Evolutionary conservation across 2,888 invertebrate species (phyloP), one percentile per base, ranked within the genome.

Genomic region (Alviniconcha strummeri): DNA sequence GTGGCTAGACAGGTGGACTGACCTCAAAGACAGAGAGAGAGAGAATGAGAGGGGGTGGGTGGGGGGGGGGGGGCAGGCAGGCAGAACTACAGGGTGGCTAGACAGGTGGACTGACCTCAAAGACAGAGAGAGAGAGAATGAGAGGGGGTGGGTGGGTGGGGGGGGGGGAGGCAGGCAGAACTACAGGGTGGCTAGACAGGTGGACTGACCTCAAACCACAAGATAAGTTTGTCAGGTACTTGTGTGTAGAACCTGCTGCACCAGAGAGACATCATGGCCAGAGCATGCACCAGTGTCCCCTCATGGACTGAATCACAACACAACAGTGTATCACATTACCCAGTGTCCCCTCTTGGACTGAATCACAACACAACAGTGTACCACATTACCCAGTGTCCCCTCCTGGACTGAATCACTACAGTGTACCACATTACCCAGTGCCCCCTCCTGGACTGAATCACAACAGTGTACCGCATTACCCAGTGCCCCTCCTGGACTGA

Each of bases 341-440:
- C 82, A 98, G 94, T 0, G 97, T 98, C 91, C 97, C 97, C 94
- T 99, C 98, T 93, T 98, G 98, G 64, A 97, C 97, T 95, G 90
- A 19, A 71, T n/a, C 19, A 17, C 9, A 56, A 78, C 55, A 57
- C 60, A 55, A 19, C 13, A 54, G 74, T 74, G 74, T 74, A 8
- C 13, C 36, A 36, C 36, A 36, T 36, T 36, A 36, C 36, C 96
- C 82, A 98, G 94, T 0, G 97, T 98, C 91, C 97, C 97, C 94
- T 99, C 98, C 93, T 98, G 98, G 64, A 97, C 97, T 95, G 90
- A 19, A 71, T n/a, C 19, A 17, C 9, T 19, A 78, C 55, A 57
- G 4, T 74, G 74, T 74, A 8, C 13, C 36, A 36, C 36, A 36
- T 36, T 36, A 36, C 36, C 96, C 82, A 98, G 94, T 0, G 97